Evolutionary conservation across 2,797 vertebrate genomes (phyloP), one percentile per base, ranked within the genome.

Genomic region (Echiichthys vipera): DNA sequence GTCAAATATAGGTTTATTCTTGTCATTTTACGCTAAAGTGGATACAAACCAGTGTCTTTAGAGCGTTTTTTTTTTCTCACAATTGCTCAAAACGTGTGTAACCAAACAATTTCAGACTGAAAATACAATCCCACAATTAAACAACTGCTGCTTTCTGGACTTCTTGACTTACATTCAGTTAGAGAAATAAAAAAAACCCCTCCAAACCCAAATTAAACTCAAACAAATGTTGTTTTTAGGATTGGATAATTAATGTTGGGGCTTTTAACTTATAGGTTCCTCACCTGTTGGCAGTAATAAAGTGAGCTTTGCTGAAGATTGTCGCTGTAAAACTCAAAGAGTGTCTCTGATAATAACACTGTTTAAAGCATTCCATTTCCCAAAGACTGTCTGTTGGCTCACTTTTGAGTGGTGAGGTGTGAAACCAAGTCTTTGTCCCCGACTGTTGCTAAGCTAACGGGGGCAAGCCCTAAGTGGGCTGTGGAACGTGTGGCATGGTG

Each of bases 401-500:
- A 15, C 45, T 40, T 75, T 66, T 65, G 54, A 72, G 53, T 42
- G 34, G 3, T 20, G 75, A 82, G 67, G 85, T 83, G 84, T 88
- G 75, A 90, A 90, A 76, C 74, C 25, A 74, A 14, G 71, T 83
- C 80, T 88, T 91, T 91, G 90, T 90, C 78, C n/a, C 77, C 1
- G 51, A 45, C 76, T 57, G 88, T 89, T 90, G 89, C 90, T 89
- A 90, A 87, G 89, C 84, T 89, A 87, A 86, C 32, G 58, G 86
- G 89, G 89, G 80, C 83, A 77, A 88, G 86, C 75, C 75, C 87
- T 77, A 86, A 92, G 89, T 88, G 89, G 89, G 89, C 88, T 84
- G 81, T 89, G 92, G 89, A 92, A 93, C 90, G 90, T 24, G 73
- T 91, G 93, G 88, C 93, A 89, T 76, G 84, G 82, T 47, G 83